Base-by-base conservation (phyloP, 2,113 vertebrate genomes). In the Turdus rufiventris region DNA sequence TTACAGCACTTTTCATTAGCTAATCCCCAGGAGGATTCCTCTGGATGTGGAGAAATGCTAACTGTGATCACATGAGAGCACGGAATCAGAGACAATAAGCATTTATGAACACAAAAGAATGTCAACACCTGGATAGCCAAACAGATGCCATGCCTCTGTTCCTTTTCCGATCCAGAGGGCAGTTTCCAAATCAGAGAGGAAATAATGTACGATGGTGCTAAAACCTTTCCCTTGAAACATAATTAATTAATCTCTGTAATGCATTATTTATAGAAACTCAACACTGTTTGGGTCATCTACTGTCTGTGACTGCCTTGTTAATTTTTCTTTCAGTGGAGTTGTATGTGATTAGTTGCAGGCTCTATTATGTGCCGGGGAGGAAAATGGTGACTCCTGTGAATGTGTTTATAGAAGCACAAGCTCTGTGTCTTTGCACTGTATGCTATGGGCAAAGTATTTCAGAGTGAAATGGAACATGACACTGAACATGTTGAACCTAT, bases 1-100 rank as follows among this genome's bases (percentile, higher is more conserved):
- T 91, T 97, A 88, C 48, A 95, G 72, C 48, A 74, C 93, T 94
- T 97, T 97, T 97, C 93, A 93, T 97, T 96, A 97, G 65, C 73
- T 92, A 61, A 90, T 81, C 8, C 92, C 75, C 85, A 31, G 45
- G 68, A 86, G 92, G 18, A 63, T 81, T 90, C 66, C 51, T 88
- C 70, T 74, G 73, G 68, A 71, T 65, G 57, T 88, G 60, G 17
- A 88, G 75, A 88, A 96, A 86, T 50, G 61, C 31, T 58, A 58
- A 62, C 38, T 38, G 48, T 29, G 53, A 67, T 90, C 82, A 83
- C n/a, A 54, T 26, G 68, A 88, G 79, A 80, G 65, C 28, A 67
- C 23, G 16, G 36, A 91, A 92, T 60, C 53, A 9, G 34, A 65
- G 34, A 38, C 21, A 93, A 74, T 43, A 66, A 87, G 33, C 25